Evolutionary conservation across 1,140 invertebrate genomes (phyloP).

Genomic region (Hylaeus volcanicus): DNA sequence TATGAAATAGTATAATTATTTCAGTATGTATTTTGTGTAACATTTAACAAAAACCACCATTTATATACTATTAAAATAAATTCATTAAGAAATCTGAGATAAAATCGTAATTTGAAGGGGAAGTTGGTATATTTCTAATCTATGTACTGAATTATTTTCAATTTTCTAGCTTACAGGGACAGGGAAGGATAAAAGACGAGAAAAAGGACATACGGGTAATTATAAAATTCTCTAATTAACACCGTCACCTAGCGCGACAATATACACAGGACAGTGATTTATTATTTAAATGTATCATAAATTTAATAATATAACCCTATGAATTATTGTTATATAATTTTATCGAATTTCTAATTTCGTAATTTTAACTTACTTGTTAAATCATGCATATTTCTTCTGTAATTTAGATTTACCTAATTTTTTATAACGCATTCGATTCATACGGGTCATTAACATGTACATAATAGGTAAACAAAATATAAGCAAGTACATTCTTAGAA

Average conservation of each 20-base stretch:
- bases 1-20: neutral
- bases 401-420: constrained; percentile 78
- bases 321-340: constrained; percentile 9
- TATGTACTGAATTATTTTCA: too few species aligned
- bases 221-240: neutral
- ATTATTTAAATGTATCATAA: neutral
- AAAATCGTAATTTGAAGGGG: too few species aligned
- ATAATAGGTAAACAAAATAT: constrained; percentile 87
- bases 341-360: neutral
- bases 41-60: neutral
- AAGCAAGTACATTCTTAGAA: constrained; percentile 90
- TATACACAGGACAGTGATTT: constrained; percentile 8
- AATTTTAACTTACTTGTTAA: neutral
- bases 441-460: constrained; percentile 89
- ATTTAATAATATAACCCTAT: neutral
- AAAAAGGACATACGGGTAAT: neutral
- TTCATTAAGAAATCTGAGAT: neutral
- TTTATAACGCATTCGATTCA: constrained; percentile 86
- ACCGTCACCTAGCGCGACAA: neutral
- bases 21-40: constrained; percentile 5
- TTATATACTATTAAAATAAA: constrained; percentile 7
- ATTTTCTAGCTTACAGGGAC: too few species aligned
- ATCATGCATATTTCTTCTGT: constrained; percentile 42
- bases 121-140: too few species aligned
- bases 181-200: neutral